These are phyloP conservation scores for Scaptodrosophila latifasciaeformis DNA, from an alignment of 2,888 invertebrate genomes.

Conservation along the genomic window DNA sequence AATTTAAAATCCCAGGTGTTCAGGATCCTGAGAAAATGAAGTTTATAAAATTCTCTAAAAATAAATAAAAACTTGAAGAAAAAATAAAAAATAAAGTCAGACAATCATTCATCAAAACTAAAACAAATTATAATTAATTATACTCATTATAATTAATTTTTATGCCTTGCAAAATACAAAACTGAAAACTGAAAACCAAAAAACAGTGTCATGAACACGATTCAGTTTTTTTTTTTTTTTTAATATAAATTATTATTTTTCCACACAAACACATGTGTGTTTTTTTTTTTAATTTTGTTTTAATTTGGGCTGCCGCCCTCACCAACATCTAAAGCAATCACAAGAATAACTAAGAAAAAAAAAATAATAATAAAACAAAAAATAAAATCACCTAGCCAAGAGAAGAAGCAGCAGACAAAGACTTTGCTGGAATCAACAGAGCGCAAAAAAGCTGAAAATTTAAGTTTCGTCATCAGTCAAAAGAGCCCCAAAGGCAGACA, in stretches of 20 bases:
- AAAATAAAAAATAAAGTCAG: constrained; percentile 1
- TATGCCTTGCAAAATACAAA: constrained; percentile 50
- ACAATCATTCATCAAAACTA: constrained; percentile 36
- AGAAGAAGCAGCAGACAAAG: too few relatives aligned
- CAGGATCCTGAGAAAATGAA: too few relatives aligned
- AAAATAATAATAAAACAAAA: constrained; percentile 35
- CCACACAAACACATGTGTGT: too few relatives aligned
- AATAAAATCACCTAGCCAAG: constrained; percentile 3
- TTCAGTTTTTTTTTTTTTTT: constrained; percentile 30
- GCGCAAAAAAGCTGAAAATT: constrained; percentile 70
- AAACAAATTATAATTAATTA: constrained; percentile 67
- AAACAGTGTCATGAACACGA: constrained; percentile 64
- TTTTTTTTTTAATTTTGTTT: constrained; percentile 46
- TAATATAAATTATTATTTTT: constrained; percentile 11
- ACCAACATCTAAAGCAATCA: constrained; percentile 19
- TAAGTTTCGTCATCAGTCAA: constrained; percentile 65
- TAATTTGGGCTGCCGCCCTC: constrained; percentile 46
- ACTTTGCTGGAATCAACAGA: constrained; percentile 48
- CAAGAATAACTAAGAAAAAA: too few relatives aligned
- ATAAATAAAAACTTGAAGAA: constrained; percentile 1
- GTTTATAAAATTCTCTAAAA: too few relatives aligned
- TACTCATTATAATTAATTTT: constrained; percentile 60
- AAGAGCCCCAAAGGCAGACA: constrained; percentile 18
- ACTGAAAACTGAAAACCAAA: constrained; percentile 29
- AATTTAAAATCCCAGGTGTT: constrained; percentile 58